phyloP scores from a whole-genome alignment of 2,113 vertebrate species.

The Peromyscus maniculatus region DNA sequence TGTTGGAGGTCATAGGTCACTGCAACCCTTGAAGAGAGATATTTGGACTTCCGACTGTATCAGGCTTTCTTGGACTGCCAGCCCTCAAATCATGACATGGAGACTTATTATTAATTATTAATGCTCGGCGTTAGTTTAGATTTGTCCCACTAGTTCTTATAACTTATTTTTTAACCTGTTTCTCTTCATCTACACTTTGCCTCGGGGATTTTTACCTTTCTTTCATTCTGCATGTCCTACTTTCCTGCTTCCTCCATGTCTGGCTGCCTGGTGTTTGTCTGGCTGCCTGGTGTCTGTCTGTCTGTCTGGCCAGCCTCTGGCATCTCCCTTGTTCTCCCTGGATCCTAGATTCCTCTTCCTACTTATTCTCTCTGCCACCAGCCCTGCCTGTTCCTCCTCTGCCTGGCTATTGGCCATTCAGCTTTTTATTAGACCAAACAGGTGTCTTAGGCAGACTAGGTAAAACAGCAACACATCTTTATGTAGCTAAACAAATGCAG shows the following conservation, averaged over 20 bases:
- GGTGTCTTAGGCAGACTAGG: no score
- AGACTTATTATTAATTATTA: background rate
- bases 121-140: background rate
- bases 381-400: no score
- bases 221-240: background rate
- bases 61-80: background rate
- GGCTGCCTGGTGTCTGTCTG: no score
- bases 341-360: background rate
- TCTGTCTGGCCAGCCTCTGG: no score
- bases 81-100: background rate
- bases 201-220: background rate
- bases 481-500: no score
- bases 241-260: background rate
- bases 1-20: no score
- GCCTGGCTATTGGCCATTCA: no score
- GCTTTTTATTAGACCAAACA: no score
- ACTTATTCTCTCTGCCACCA: background rate
- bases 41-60: background rate
- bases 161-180: background rate
- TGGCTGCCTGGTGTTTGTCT: background rate
- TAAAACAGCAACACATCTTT: no score
- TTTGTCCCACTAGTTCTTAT: background rate
- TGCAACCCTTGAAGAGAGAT: background rate
- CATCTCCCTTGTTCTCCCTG: background rate
- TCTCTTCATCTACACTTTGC: background rate